Percentiles rank a stretch among this genome's conserved stretches.
Evolutionary conservation across 2,888 invertebrate genomes (phyloP).

Genomic region (Hirtodrosophila histrioides): DNA sequence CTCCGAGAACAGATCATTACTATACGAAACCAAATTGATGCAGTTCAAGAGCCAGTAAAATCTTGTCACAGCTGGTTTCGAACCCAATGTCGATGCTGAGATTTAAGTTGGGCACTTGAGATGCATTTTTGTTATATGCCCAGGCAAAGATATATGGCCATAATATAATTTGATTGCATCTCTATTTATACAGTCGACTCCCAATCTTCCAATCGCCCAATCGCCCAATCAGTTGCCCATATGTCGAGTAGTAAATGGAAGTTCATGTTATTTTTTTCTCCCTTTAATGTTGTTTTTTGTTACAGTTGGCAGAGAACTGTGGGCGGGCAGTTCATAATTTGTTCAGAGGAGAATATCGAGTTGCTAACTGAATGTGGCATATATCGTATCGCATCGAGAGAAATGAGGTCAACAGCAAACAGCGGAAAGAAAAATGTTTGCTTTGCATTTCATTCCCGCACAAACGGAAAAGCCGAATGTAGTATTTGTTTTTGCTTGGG

Average conservation of each 20-base stretch:
- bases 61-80: slow-evolving; percentile 68
- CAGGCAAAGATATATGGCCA: slow-evolving; percentile 58
- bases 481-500: slow-evolving; percentile 1
- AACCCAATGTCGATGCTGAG: slow-evolving; percentile 65
- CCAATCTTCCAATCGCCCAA: background rate
- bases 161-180: slow-evolving; percentile 75
- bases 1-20: background rate
- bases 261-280: slow-evolving; percentile 40
- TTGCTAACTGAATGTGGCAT: slow-evolving; percentile 62
- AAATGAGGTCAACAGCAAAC: slow-evolving; percentile 65
- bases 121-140: slow-evolving; percentile 49
- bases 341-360: slow-evolving; percentile 53
- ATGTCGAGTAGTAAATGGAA: slow-evolving; percentile 46
- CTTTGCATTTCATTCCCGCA: slow-evolving; percentile 11
- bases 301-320: slow-evolving; percentile 19
- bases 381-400: slow-evolving; percentile 46
- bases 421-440: slow-evolving; percentile 12
- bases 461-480: slow-evolving; percentile 1
- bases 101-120: slow-evolving; percentile 67
- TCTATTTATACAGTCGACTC: slow-evolving; percentile 41
- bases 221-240: background rate
- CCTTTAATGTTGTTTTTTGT: slow-evolving; percentile 20
- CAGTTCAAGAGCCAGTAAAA: slow-evolving; percentile 63
- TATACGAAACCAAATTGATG: slow-evolving; percentile 55
- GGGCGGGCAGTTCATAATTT: slow-evolving; percentile 67